Base-by-base conservation (phyloP, 2,113 vertebrate species). In the Orientallactaga bullata region DNA sequence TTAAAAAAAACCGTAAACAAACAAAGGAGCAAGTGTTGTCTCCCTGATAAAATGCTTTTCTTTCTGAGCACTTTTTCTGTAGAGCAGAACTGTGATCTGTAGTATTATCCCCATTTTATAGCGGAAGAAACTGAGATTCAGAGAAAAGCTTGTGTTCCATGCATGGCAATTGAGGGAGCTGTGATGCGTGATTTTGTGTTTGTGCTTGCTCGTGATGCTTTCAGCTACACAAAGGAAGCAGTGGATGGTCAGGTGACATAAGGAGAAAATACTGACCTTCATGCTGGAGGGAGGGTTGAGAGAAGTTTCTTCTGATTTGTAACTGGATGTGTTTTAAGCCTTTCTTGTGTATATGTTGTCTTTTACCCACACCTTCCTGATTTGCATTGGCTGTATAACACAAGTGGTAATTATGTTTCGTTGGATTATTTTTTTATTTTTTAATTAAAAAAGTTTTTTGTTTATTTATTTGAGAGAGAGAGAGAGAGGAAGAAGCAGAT, bases 391-490 rank as follows among this genome's bases (percentile, higher is more conserved):
- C 58, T 86, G 8, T 72, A 26, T 78, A 51, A 55, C 35, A 73
- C 72, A 87, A 32, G 26, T 72, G 69, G 58, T 77, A 85, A 80
- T 94, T 92, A 71, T 55, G 73, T 92, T 92, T 76, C 65, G 77
- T 37, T 84, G 68, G 20, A 47, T 58, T 93, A 39, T 74, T 81
- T 91, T 16, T 80, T 76, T 79, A 60, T 69, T 47, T 65, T 73
- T 76, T 61, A 32, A 16, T 47, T 47, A 47, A 47, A 47, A 47
- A 47, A 5, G n/a, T n/a, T 47, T 47, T 47, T 6, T n/a, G n/a
- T n/a, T n/a, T n/a, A n/a, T 47, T 47, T 47, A 47, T 47, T 47
- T 47, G 42, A 47, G 42, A 47, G 42, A 47, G n/a, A n/a, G n/a
- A n/a, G n/a, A n/a, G n/a, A 47, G 42, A 47, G 42, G 42, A 5